phyloP scores from a whole-genome alignment of 1,140 invertebrate genomes.

The Himalopsyche phryganea region DNA sequence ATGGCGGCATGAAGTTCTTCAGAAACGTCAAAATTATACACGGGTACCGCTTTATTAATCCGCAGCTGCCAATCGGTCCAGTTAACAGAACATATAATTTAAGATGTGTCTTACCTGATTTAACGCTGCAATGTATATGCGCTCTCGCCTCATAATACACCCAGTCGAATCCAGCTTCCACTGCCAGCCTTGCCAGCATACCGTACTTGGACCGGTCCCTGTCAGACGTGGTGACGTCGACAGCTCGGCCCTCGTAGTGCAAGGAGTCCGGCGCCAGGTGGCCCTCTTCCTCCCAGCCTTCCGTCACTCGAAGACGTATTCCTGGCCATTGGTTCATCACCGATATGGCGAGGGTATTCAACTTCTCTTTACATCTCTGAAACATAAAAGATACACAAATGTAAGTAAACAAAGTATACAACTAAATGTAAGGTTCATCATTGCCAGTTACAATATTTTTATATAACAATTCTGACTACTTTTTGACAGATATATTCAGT shows the following conservation, averaged over 20 bases:
- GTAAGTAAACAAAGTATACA: not conserved
- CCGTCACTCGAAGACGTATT: conserved; percentile 85
- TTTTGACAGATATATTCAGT: too few relatives aligned
- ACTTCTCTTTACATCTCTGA: conserved; percentile 92
- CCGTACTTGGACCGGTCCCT: conserved; percentile 89
- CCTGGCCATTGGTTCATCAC: conserved; percentile 98
- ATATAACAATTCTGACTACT: not conserved
- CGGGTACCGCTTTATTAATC: too few relatives aligned
- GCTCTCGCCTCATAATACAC: conserved; percentile 93
- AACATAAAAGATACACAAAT: conserved; percentile 42
- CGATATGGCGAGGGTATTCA: conserved; percentile 90
- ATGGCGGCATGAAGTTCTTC: too few relatives aligned
- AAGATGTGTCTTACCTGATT: conserved; percentile 76
- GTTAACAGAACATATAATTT: too few relatives aligned
- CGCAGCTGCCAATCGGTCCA: too few relatives aligned
- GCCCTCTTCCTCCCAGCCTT: conserved; percentile 90
- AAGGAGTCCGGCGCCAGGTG: conserved; percentile 77
- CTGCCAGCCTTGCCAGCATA: conserved; percentile 91
- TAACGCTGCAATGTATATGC: conserved; percentile 96
- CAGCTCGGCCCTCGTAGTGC: conserved; percentile 93
- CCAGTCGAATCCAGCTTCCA: conserved; percentile 98
- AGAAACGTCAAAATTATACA: too few relatives aligned
- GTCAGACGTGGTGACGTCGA: conserved; percentile 93
- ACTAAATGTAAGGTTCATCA: not conserved
- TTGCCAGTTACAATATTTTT: not conserved